Evolutionary conservation across 2,113 vertebrate species (phyloP).

Genomic region (Eptesicus fuscus): DNA sequence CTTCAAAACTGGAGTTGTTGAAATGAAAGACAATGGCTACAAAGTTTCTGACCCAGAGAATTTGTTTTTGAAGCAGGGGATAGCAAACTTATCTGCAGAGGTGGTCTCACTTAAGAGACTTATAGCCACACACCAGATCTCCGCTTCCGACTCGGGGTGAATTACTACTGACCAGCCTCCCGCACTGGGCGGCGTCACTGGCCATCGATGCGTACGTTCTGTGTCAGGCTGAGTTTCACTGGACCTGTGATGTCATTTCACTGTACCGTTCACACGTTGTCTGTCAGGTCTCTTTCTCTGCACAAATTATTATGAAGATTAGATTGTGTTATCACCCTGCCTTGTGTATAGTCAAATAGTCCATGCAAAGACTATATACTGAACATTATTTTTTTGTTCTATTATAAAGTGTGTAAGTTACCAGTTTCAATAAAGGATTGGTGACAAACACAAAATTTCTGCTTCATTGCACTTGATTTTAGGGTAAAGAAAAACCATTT

Average conservation of each 20-base stretch:
- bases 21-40: slow-evolving; percentile 84
- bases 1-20: slow-evolving; percentile 78
- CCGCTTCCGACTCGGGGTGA: slow-evolving; percentile 87
- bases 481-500: slow-evolving; percentile 70
- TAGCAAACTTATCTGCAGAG: slow-evolving; percentile 86
- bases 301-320: slow-evolving; percentile 84
- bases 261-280: slow-evolving; percentile 88
- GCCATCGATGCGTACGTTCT: slow-evolving; percentile 85
- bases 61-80: slow-evolving; percentile 87
- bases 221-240: slow-evolving; percentile 87
- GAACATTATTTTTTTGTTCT: slow-evolving; percentile 85
- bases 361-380: slow-evolving; percentile 83
- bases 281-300: slow-evolving; percentile 84
- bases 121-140: slow-evolving; percentile 85
- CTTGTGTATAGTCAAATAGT: slow-evolving; percentile 85
- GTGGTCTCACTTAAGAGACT: slow-evolving; percentile 90
- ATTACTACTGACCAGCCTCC: slow-evolving; percentile 81
- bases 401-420: slow-evolving; percentile 86
- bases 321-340: slow-evolving; percentile 84
- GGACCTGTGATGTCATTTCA: slow-evolving; percentile 91
- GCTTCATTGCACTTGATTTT: slow-evolving; percentile 71
- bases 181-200: slow-evolving; percentile 78
- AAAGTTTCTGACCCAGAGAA: slow-evolving; percentile 84
- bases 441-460: slow-evolving; percentile 80
- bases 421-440: slow-evolving; percentile 94